Percentiles rank a stretch among this genome's conserved stretches.
Conservation (phyloP, 2,888 invertebrate genomes). For the Mactromeris polynyma region DNA sequence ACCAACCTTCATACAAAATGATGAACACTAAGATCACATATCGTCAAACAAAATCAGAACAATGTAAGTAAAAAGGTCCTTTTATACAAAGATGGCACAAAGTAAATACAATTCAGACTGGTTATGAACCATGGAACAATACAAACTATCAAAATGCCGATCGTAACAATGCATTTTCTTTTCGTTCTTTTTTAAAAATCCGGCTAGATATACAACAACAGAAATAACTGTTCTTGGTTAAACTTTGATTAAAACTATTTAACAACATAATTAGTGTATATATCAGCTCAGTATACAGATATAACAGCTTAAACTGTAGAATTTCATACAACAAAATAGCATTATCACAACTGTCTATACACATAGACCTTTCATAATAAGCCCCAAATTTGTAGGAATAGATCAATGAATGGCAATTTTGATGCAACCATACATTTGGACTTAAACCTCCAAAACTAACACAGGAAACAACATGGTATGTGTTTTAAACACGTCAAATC, state of each 20-base stretch:
- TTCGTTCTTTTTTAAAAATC: neutral
- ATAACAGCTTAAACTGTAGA: conserved; percentile 18
- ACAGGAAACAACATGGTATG: conserved; percentile 4
- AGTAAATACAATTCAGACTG: neutral
- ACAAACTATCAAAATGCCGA: neutral
- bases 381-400: conserved; percentile 18
- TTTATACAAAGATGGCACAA: conserved; percentile 11
- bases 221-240: conserved; percentile 12
- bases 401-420: neutral
- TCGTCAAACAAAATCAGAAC: neutral
- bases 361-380: neutral
- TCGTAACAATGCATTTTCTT: neutral
- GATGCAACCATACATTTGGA: conserved; percentile 8
- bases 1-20: neutral
- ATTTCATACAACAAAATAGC: conserved; percentile 25
- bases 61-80: neutral
- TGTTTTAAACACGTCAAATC: conserved; percentile 13
- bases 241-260: conserved; percentile 20
- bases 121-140: neutral
- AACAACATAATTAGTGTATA: conserved; percentile 3
- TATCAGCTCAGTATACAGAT: conserved; percentile 3
- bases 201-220: neutral
- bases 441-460: neutral
- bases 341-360: conserved; percentile 11
- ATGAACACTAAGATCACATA: neutral